Evolutionary conservation across 23 tunicate genomes (phyloP).

Genomic region (Diplosoma virens): DNA sequence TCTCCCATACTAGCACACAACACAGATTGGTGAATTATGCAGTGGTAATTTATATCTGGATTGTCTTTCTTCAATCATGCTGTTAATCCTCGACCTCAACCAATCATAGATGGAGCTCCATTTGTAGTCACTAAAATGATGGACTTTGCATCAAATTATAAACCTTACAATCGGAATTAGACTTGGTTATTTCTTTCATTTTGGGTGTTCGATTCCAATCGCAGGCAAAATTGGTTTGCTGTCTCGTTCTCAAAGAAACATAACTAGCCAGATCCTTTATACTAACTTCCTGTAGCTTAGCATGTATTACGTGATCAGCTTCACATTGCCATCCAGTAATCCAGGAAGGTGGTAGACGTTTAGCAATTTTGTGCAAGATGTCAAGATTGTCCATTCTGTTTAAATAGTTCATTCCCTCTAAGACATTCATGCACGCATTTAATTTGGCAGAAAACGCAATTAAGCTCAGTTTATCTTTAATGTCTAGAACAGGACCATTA

Average conservation of each 20-base stretch:
- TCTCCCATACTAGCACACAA: no score
- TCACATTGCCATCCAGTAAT: slow-evolving; percentile 6
- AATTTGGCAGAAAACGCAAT: slow-evolving; percentile 9
- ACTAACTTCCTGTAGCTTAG: slow-evolving; percentile 7
- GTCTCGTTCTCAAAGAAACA: slow-evolving; percentile 10
- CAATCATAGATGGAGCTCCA: no score
- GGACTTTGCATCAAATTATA: no score
- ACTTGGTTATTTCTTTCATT: no score
- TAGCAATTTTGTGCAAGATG: slow-evolving; percentile 1
- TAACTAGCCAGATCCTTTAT: slow-evolving; percentile 1
- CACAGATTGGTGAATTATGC: no score
- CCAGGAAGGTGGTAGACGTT: slow-evolving; percentile 7
- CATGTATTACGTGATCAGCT: neutral
- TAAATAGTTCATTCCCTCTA: slow-evolving; percentile 10
- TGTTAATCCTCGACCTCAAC: no score
- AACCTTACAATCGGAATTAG: no score
- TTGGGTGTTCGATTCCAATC: no score
- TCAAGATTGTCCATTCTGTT: slow-evolving; percentile 25
- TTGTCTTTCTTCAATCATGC: no score
- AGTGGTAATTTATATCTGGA: no score
- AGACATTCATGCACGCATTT: slow-evolving; percentile 1
- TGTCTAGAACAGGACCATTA: neutral
- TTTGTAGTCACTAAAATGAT: no score
- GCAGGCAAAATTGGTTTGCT: slow-evolving; percentile 1
- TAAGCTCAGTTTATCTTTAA: neutral